Evolutionary conservation across 2,797 vertebrate species (phyloP), one percentile per base, ranked within the genome.

Genomic region (Poeciliopsis turneri): DNA sequence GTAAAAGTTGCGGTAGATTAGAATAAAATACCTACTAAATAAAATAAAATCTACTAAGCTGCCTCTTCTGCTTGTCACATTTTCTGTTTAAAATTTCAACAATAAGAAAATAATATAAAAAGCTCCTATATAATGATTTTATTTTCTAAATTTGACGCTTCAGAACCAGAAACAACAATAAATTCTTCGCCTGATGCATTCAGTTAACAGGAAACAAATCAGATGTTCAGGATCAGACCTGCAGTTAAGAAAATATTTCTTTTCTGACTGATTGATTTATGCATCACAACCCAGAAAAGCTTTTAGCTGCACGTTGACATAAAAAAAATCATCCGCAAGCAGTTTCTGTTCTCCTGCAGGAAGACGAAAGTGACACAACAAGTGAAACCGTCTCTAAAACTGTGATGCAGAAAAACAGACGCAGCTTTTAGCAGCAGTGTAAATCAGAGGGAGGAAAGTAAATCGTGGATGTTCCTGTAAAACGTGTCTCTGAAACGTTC

Each of bases 401-500:
- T 12, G 28, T 1, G 5, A 73, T n/a, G 23, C 7, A 55, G 23
- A 77, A 70, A 46, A 61, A 45, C 4, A 69, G 15, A 18, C 16
- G 11, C 23, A 1, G 0, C 36, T 71, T 69, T 33, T 47, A 39
- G 12, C 12, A 77, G 41, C 36, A 49, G 64, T 25, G 47, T 30
- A 23, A 69, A 76, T 76, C 75, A 30, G 39, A 77, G 51, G 15
- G 30, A 46, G 1, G 36, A 78, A 72, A 79, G 68, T 28, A 78
- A 84, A 80, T 43, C 74, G 33, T 20, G 16, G 28, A 59, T 36
- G 55, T 80, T 28, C 43, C 78, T 76, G 53, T 45, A 47, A 83
- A 84, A 81, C 1, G 39, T 33, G 57, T 59, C 69, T 36, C 47
- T 49, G 74, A 84, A n/a, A 64, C 47, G 75, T 74, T 84, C 23